A percentile compares a stretch with the other conserved stretches of the same genome.
These are phyloP conservation scores for Zosterops hypoxanthus DNA, from an alignment of 2,113 vertebrate genomes.

Conservation along the genomic window DNA sequence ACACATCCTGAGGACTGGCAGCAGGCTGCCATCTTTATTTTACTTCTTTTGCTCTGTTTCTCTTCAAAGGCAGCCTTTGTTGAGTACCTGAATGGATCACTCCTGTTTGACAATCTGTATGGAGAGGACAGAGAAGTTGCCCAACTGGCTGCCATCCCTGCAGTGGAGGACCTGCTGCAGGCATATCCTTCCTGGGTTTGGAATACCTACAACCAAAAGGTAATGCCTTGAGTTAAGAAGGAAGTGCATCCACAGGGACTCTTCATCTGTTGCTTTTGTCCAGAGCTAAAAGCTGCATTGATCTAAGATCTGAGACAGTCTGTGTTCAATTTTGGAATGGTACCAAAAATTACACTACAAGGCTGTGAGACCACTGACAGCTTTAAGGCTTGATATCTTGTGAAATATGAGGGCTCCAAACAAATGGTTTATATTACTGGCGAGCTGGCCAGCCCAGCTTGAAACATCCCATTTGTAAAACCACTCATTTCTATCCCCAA, in stretches of 20 bases:
- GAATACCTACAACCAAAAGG: background rate
- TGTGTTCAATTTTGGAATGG: constrained; percentile 24
- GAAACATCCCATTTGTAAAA: constrained; percentile 14
- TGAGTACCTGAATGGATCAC: constrained; percentile 82
- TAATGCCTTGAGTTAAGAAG: constrained; percentile 8
- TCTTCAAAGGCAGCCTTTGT: constrained; percentile 84
- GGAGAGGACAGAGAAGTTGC: constrained; percentile 78
- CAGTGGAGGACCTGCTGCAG: constrained; percentile 73
- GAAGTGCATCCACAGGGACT: constrained; percentile 12
- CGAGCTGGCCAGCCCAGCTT: constrained; percentile 22
- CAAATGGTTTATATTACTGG: constrained; percentile 32
- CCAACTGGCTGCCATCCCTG: constrained; percentile 76
- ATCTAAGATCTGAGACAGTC: constrained; percentile 42
- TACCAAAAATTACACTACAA: constrained; percentile 17
- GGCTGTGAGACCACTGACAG: constrained; percentile 30
- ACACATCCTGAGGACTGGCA: background rate
- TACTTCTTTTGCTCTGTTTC: background rate
- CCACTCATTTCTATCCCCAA: background rate
- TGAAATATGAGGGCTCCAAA: constrained; percentile 39
- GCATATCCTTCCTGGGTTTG: constrained; percentile 84
- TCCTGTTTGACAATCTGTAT: constrained; percentile 84
- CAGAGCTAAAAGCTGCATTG: constrained; percentile 39
- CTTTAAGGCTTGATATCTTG: constrained; percentile 30
- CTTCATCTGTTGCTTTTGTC: constrained; percentile 44
- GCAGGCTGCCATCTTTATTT: constrained; percentile 6